phyloP scores from a whole-genome alignment of 2,888 invertebrate genomes.

The Hirtodrosophila confusa region DNA sequence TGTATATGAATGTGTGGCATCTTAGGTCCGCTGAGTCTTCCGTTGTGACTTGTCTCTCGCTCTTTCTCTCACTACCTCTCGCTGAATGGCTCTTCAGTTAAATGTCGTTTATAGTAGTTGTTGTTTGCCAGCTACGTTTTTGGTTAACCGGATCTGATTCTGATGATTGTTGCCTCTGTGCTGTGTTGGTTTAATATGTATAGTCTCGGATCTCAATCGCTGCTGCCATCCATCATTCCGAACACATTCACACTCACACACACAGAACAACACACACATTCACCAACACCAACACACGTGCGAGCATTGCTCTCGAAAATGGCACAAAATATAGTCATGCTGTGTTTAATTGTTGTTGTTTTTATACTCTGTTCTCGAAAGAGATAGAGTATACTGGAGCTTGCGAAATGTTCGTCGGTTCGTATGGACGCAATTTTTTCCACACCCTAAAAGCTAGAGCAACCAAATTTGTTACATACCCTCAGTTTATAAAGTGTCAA shows the following conservation, averaged over 20 bases:
- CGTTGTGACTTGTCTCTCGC: conserved; percentile 16
- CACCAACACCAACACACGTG: conserved; percentile 28
- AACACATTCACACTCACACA: conserved; percentile 16
- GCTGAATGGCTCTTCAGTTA: conserved; percentile 22
- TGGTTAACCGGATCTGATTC: conserved; percentile 77
- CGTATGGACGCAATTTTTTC: too few relatives aligned
- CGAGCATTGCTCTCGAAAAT: conserved; percentile 70
- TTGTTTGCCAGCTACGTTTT: conserved; percentile 51
- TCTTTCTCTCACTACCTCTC: conserved; percentile 16
- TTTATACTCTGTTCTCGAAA: too few relatives aligned
- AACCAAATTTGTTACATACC: too few relatives aligned
- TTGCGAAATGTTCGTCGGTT: too few relatives aligned
- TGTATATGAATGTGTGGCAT: conserved; percentile 12
- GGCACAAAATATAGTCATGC: conserved; percentile 60
- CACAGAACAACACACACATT: conserved; percentile 6
- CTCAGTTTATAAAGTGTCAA: too few relatives aligned
- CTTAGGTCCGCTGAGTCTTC: conserved; percentile 59
- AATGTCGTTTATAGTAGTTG: conserved; percentile 16
- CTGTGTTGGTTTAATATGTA: conserved; percentile 44
- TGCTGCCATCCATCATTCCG: conserved; percentile 61
- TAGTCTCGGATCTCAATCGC: conserved; percentile 34
- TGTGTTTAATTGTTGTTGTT: conserved; percentile 23
- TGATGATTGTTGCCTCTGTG: conserved; percentile 55
- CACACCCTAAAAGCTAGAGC: too few relatives aligned
- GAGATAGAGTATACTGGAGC: too few relatives aligned